phyloP scores from a whole-genome alignment of 1,140 invertebrate species.

The Solenopsis fugax region DNA sequence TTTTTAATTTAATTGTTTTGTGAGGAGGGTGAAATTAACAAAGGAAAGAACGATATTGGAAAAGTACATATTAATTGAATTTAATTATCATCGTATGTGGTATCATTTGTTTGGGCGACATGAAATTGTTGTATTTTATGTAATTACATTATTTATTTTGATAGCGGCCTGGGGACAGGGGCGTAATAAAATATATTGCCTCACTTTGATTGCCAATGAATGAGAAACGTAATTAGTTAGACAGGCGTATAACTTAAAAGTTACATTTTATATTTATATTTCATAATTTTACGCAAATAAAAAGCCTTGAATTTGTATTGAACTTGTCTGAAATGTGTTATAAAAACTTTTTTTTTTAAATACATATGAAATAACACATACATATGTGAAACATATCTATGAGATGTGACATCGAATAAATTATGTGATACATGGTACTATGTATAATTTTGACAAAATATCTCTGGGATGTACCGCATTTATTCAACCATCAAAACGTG shows the following conservation, averaged over 20 bases:
- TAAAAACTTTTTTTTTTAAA: neutral
- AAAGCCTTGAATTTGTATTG: slow-evolving; percentile 3
- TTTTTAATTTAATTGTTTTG: neutral
- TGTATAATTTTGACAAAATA: slow-evolving; percentile 43
- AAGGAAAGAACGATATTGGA: slow-evolving; percentile 33
- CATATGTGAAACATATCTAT: neutral
- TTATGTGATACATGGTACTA: slow-evolving; percentile 5
- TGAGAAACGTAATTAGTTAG: slow-evolving; percentile 17
- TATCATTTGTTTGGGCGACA: slow-evolving; percentile 26
- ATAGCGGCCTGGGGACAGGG: slow-evolving; percentile 25
- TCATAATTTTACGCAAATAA: neutral
- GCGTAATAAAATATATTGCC: slow-evolving; percentile 37
- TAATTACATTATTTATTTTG: slow-evolving; percentile 62
- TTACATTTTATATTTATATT: neutral
- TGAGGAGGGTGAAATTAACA: neutral
- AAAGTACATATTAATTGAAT: slow-evolving; percentile 47
- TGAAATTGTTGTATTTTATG: slow-evolving; percentile 30
- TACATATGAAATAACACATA: neutral
- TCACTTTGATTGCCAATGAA: slow-evolving; percentile 52
- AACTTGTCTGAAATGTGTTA: neutral
- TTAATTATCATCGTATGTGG: slow-evolving; percentile 39
- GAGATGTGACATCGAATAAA: neutral
- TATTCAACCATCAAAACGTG: slow-evolving; percentile 71
- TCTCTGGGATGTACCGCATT: slow-evolving; percentile 55
- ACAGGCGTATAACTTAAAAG: neutral